Conservation (phyloP, 2,888 invertebrate genomes). For the Aspidiotus destructor region DNA sequence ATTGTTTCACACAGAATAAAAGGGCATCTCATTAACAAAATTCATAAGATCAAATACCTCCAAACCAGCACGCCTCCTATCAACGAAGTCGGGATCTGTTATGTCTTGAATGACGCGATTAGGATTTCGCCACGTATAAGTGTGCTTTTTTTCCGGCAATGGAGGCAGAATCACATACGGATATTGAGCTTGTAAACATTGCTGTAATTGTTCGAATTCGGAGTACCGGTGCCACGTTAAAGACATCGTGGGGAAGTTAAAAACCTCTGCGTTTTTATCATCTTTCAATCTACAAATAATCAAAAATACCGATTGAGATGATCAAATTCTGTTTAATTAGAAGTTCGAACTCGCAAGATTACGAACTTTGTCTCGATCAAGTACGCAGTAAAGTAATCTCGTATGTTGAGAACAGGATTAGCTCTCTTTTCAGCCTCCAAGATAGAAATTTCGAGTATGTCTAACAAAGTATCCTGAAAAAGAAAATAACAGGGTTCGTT, state of each 20-base stretch:
- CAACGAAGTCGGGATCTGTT: constrained; percentile 74
- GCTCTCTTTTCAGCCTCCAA: constrained; percentile 67
- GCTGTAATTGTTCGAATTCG: constrained; percentile 70
- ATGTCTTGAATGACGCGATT: constrained; percentile 53
- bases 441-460: constrained; percentile 64
- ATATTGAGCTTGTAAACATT: constrained; percentile 65
- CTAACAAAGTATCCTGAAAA: constrained; percentile 53
- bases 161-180: constrained; percentile 73
- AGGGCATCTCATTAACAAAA: no score
- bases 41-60: constrained; percentile 44
- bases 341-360: constrained; percentile 6
- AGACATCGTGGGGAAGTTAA: constrained; percentile 42
- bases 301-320: not conserved
- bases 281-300: constrained; percentile 4
- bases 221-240: constrained; percentile 71
- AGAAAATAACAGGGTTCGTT: not conserved
- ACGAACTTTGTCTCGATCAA: constrained; percentile 67
- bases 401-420: constrained; percentile 61
- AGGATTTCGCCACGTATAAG: constrained; percentile 67
- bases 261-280: not conserved
- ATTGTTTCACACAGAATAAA: no score
- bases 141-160: constrained; percentile 65
- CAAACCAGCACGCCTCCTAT: constrained; percentile 67
- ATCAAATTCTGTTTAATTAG: no score
- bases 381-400: constrained; percentile 69